Evolutionary conservation across 1,140 invertebrate species (phyloP).

Genomic region (Maconellicoccus hirsutus): DNA sequence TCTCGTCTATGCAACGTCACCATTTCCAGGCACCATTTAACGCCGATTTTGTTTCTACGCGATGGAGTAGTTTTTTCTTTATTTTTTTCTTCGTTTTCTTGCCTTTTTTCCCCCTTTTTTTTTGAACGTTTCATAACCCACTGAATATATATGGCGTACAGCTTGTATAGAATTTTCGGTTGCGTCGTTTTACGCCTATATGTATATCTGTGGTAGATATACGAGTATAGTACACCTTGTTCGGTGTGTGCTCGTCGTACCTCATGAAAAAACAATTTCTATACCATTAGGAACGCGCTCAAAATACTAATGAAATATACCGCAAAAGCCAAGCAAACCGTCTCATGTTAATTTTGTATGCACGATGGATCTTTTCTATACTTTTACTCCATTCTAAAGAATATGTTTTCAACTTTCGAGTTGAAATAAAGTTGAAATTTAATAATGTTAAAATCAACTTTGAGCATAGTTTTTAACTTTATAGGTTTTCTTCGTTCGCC

Average conservation of each 20-base stretch:
- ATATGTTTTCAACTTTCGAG: constrained; percentile 3
- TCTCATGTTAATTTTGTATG: constrained; percentile 9
- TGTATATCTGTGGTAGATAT: no score
- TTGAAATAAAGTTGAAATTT: constrained; percentile 6
- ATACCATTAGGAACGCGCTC: not conserved
- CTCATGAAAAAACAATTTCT: constrained; percentile 5
- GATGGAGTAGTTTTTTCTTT: not conserved
- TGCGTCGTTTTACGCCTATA: no score
- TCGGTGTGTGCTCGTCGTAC: not conserved
- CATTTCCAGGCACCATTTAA: not conserved
- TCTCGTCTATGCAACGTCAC: not conserved
- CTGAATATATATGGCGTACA: no score
- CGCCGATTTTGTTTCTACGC: not conserved
- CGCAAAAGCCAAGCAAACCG: not conserved
- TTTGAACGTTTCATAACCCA: no score
- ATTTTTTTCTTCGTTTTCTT: no score
- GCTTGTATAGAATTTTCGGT: no score
- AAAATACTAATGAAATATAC: constrained; percentile 6
- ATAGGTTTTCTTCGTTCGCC: not conserved
- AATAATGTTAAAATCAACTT: constrained; percentile 6
- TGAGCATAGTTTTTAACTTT: not conserved
- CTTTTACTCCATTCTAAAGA: not conserved
- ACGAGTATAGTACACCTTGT: no score
- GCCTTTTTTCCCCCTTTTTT: no score
- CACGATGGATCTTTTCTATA: not conserved